Evolutionary conservation across 2,113 vertebrate species (phyloP).

Genomic region (Ploceus nigricollis): DNA sequence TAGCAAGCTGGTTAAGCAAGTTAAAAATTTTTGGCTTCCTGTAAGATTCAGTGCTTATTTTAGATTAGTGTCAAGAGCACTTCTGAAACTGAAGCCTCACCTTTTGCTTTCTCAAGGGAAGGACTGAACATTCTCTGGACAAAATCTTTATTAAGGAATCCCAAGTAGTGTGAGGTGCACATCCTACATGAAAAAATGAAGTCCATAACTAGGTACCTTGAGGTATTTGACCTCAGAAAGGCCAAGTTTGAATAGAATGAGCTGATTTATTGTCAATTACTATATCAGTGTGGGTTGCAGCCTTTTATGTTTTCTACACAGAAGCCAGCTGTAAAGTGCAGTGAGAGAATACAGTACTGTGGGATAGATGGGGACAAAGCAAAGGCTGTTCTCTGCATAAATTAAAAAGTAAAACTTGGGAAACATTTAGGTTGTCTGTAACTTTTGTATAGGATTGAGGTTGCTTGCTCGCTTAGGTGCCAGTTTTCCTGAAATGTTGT

Average conservation of each 20-base stretch:
- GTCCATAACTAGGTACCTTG: background rate
- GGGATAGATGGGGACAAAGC: background rate
- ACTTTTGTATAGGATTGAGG: slow-evolving; percentile 1
- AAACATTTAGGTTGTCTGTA: background rate
- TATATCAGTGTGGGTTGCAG: background rate
- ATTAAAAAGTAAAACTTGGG: background rate
- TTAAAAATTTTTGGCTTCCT: background rate
- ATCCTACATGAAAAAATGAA: background rate
- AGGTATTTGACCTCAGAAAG: slow-evolving; percentile 4
- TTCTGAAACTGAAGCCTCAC: slow-evolving; percentile 16
- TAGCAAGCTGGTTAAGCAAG: slow-evolving; percentile 44
- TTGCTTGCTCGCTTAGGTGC: slow-evolving; percentile 20
- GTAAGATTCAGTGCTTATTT: slow-evolving; percentile 25
- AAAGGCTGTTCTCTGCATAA: background rate
- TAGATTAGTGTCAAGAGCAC: background rate
- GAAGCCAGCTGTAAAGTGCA: background rate
- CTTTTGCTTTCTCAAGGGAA: slow-evolving; percentile 6
- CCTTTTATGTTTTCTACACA: background rate
- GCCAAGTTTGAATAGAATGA: background rate
- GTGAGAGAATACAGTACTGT: background rate
- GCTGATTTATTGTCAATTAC: background rate
- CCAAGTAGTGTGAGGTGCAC: background rate
- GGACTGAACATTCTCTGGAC: background rate
- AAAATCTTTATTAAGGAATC: background rate
- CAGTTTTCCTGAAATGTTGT: slow-evolving; percentile 37